phyloP scores from a whole-genome alignment of 1,140 invertebrate genomes.

The Heliconius nattereri region DNA sequence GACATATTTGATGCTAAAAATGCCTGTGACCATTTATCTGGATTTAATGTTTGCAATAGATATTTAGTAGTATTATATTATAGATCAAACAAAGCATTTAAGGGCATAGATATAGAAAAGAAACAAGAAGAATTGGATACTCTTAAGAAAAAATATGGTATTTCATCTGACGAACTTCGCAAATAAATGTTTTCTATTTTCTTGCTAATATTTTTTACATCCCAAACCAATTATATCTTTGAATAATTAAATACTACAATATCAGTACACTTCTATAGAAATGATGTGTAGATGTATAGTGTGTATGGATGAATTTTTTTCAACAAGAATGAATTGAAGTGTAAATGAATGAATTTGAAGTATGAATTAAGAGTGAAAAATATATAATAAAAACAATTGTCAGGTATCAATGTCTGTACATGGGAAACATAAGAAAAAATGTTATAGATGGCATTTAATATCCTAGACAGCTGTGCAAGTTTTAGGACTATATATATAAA shows the following conservation, averaged over 20 bases:
- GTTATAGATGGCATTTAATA: no score
- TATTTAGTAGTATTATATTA: slow-evolving; percentile 99
- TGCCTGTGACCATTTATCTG: slow-evolving; percentile 99
- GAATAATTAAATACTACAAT: background rate
- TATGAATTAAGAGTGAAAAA: no score
- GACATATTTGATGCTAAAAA: slow-evolving; percentile 99
- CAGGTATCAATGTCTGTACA: no score
- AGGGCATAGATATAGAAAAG: slow-evolving; percentile 97
- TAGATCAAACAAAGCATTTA: slow-evolving; percentile 96
- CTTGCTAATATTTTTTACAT: slow-evolving; percentile 1
- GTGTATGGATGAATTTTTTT: no score
- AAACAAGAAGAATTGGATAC: slow-evolving; percentile 98
- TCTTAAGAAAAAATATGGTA: slow-evolving; percentile 96
- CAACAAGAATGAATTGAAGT: no score
- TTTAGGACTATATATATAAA: no score
- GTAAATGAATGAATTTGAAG: no score
- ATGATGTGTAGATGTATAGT: no score
- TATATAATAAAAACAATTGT: no score
- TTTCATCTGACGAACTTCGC: slow-evolving; percentile 80
- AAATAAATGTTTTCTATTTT: slow-evolving; percentile 63
- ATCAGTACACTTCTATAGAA: no score
- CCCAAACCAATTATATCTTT: background rate
- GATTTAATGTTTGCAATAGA: slow-evolving; percentile 99
- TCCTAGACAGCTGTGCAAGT: no score
- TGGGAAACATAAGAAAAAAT: no score